phyloP scores from a whole-genome alignment of 2,797 vertebrate species.

The Amblyopsis hoosieri region DNA sequence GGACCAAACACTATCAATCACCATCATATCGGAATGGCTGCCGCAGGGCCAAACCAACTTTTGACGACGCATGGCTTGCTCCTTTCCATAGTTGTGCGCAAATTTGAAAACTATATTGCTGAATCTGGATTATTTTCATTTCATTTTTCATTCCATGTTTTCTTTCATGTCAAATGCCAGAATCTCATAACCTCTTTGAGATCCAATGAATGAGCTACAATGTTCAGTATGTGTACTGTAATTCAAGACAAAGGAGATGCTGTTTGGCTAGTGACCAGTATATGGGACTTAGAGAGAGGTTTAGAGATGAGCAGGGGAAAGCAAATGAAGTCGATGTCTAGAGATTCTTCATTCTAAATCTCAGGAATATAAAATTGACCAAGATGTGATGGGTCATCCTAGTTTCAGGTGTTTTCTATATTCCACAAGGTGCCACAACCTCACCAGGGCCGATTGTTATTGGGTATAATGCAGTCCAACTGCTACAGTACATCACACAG shows the following conservation, averaged over 20 bases:
- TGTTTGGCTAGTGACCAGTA: not conserved
- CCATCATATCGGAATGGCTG: conserved; percentile 23
- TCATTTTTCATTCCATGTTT: not conserved
- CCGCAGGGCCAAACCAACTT: conserved; percentile 9
- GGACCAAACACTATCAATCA: conserved; percentile 20
- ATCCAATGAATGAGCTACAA: not conserved
- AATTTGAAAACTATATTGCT: not conserved
- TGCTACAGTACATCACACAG: no score
- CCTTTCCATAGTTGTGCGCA: not conserved
- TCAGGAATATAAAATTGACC: not conserved
- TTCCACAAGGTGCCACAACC: no score
- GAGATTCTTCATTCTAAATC: not conserved
- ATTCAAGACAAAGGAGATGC: not conserved
- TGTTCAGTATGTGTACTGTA: not conserved
- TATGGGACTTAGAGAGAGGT: not conserved
- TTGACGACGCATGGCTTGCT: conserved; percentile 4
- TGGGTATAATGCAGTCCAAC: no score
- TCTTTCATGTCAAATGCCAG: not conserved
- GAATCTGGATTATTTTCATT: not conserved
- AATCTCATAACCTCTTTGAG: not conserved
- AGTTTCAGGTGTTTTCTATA: not conserved
- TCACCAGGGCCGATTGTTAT: no score
- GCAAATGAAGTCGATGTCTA: not conserved
- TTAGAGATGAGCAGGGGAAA: not conserved
- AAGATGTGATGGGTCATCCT: not conserved